Base-by-base conservation (phyloP, 2,797 vertebrate genomes). In the Oryzias dopingdopingensis region DNA sequence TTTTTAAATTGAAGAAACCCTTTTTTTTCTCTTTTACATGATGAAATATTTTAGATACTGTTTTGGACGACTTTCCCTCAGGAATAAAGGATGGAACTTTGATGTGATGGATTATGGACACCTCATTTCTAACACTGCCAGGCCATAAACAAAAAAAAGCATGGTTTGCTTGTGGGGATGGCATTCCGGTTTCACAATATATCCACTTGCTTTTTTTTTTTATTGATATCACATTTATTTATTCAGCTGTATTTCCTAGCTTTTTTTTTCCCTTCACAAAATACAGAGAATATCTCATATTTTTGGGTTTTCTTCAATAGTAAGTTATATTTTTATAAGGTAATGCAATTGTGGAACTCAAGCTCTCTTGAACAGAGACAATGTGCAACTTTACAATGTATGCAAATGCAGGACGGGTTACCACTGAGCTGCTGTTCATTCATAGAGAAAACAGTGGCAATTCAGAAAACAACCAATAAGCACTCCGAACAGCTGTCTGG, bases 311-410 rank as follows among this genome's bases (percentile, higher is more conserved):
- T 86, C 71, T 83, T 84, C 67, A 74, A 87, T 82, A 84, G 79
- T 72, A 72, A 85, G 82, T 83, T 89, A 55, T 90, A 91, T 90
- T 91, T 90, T 91, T 89, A 72, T 89, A 90, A 87, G 85, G 57
- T 71, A 73, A 80, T 48, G 51, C 44, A 56, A 77, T 78, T 70
- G 62, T 81, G 76, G 62, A 76, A 57, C 76, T 83, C 26, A 24
- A 53, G 76, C 46, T 84, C 72, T 88, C 72, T 60, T 75, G 13
- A 59, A 55, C 5, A 67, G 78, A 87, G 82, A 76, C 40, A 66
- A 59, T 79, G 72, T 47, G 77, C 77, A 86, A 85, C 83, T 83
- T 81, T 72, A 85, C 67, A 74, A 85, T 85, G 84, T 89, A 90
- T 90, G 89, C 89, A 90, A 90, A 84, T 16, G 45, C 77, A 67